Evolutionary conservation across 2,888 invertebrate species (phyloP).

Genomic region (Sipunculus nudus): DNA sequence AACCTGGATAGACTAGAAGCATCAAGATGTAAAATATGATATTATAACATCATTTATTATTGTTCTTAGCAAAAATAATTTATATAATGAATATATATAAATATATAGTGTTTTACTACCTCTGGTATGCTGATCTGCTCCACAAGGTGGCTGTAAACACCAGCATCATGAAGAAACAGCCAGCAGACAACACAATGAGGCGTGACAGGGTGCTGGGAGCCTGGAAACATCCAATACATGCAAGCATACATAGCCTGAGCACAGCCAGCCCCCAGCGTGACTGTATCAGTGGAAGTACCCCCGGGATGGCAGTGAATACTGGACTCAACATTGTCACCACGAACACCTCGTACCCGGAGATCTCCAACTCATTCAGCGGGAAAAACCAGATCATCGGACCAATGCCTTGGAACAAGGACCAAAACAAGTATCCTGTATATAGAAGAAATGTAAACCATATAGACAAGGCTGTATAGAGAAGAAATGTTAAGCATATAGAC

Average conservation of each 20-base stretch:
- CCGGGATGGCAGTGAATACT: constrained; percentile 32
- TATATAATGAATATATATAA: too few species aligned
- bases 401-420: constrained; percentile 64
- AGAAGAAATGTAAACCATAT: too few species aligned
- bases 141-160: constrained; percentile 57
- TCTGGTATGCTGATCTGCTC: constrained; percentile 46
- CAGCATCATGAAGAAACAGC: constrained; percentile 56
- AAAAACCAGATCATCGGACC: constrained; percentile 67
- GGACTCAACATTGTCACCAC: constrained; percentile 60
- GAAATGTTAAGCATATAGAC: too few species aligned
- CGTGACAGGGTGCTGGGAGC: constrained; percentile 56
- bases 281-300: constrained; percentile 27
- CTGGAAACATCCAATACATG: constrained; percentile 61
- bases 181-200: constrained; percentile 55
- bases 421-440: constrained; percentile 63
- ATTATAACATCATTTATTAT: too few species aligned
- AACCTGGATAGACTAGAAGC: too few species aligned
- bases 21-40: too few species aligned
- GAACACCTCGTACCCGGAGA: constrained; percentile 66
- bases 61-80: too few species aligned
- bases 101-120: too few species aligned
- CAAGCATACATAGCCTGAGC: constrained; percentile 51
- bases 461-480: too few species aligned
- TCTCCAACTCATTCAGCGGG: constrained; percentile 65
- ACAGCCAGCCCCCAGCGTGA: constrained; percentile 45